Evolutionary conservation across 1,140 invertebrate genomes (phyloP), one percentile per base, ranked within the genome.

Genomic region (Saccostrea cuccullata): DNA sequence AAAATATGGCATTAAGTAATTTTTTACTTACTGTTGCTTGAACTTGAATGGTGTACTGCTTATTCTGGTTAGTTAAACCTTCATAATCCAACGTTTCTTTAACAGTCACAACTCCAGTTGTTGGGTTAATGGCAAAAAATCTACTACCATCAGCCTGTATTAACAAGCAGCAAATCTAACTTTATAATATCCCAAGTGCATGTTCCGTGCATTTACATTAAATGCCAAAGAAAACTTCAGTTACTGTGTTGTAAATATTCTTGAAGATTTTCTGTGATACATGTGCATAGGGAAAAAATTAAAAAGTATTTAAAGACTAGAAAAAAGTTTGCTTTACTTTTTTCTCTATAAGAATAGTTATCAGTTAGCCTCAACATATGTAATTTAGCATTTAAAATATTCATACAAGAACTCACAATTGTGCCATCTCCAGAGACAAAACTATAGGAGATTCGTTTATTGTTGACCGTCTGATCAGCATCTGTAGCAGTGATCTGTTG

Each of bases 401-500:
- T 17, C n/a, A 64, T 64, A n/a, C 8, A 23, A 47, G 64, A 23
- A 84, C 82, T 84, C 20, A 84, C 82, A 55, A 84, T 84, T 30
- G 40, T 84, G 40, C 82, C 82, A 84, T 84, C 82, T n/a, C 82
- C 82, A 84, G 82, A 17, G 8, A 84, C 36, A n/a, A 84, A 84
- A 36, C 40, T 55, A 55, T 55, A 84, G n/a, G 82, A n/a, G 20
- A 84, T 26, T 55, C 55, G 82, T 2, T 20, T 17, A 84, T 84
- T 84, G 40, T 47, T 56, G 17, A 17, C 23, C 6, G 5, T 2
- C 47, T 55, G 40, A 55, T 84, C 82, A 84, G 40, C 82, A 84
- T 84, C 82, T 84, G 82, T 84, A 84, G 82, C 82, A n/a, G 82
- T 84, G 40, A 84, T 36, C 30, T 36, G 82, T 84, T 84, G 82